Base-by-base conservation (phyloP, 2,797 vertebrate genomes). In the Numenius phaeopus region DNA sequence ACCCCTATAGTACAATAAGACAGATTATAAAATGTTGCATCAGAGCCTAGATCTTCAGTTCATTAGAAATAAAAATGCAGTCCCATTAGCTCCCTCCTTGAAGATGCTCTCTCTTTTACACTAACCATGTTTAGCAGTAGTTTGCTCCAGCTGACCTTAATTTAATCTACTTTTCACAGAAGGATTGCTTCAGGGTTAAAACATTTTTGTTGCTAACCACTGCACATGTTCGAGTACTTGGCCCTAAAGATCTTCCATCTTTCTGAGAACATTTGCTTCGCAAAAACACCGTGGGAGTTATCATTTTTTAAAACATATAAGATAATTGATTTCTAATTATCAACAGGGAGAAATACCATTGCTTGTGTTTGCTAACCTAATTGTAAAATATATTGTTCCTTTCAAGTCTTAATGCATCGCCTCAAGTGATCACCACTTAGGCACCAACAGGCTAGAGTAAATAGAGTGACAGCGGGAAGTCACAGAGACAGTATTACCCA, bases 301-400 rank as follows among this genome's bases (percentile, higher is more conserved):
- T 69, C 72, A 93, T 96, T 96, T 94, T 90, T 92, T 42, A 87
- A 97, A 96, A 95, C 82, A 90, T 72, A 66, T 90, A 91, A 91
- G 76, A 91, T 97, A 98, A 98, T 96, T 97, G 97, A 98, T 98
- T 98, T 97, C 97, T 97, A 98, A 97, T 98, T 97, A 97, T 96
- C 80, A 54, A 93, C 92, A 94, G 95, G 97, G 96, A 97, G 91
- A 94, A 95, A 94, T 37, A 34, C 69, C 32, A 85, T 77, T 34
- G 83, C 91, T 95, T 79, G 52, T 96, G 95, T 95, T 97, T 97
- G 97, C 90, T 97, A 97, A 95, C 58, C 96, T 98, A 97, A 98
- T 98, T 97, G 97, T 94, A 94, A 97, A 98, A 97, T 89, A 97
- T 96, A 98, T 97, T 95, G 97, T 91, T 98, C 91, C 92, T 97